Percentiles rank a stretch among this genome's conserved stretches.
phyloP scores from a whole-genome alignment of 2,888 invertebrate species.

The Slavum lentiscoides region DNA sequence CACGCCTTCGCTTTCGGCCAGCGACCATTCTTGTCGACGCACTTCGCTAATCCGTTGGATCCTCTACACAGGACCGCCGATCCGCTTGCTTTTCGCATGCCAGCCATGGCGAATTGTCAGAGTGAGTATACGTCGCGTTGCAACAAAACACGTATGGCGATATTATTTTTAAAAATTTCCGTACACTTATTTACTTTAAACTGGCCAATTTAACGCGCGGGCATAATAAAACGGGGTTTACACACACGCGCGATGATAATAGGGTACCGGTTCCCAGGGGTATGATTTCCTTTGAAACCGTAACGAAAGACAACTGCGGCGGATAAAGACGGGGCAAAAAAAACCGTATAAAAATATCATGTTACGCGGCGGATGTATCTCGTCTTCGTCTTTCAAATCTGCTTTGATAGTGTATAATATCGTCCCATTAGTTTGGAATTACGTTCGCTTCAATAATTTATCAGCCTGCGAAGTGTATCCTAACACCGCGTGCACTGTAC shows the following conservation, averaged over 20 bases:
- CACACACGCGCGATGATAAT: too few species aligned
- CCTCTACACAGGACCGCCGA: conserved; percentile 68
- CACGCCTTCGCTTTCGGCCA: conserved; percentile 80
- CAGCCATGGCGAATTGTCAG: conserved; percentile 81
- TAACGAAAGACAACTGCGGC: not conserved
- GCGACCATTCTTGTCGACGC: conserved; percentile 80
- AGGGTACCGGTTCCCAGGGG: conserved; percentile 40
- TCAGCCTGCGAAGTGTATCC: too few species aligned
- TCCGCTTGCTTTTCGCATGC: conserved; percentile 85
- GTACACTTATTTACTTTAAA: not conserved
- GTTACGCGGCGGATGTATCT: not conserved
- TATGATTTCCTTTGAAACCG: conserved; percentile 21
- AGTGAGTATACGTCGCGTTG: conserved; percentile 70
- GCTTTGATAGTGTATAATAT: not conserved
- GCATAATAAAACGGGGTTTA: not conserved
- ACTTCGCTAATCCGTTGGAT: conserved; percentile 61
- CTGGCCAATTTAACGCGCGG: not conserved
- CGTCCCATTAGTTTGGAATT: not conserved
- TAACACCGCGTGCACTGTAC: too few species aligned
- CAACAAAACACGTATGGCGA: too few species aligned
- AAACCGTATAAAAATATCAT: not conserved
- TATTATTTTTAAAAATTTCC: too few species aligned
- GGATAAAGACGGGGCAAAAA: not conserved
- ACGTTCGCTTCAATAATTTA: not conserved
- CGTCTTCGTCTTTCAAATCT: not conserved